Percentiles rank a stretch among this genome's conserved stretches.
phyloP scores from a whole-genome alignment of 2,113 vertebrate species.

The Xenopus borealis region DNA sequence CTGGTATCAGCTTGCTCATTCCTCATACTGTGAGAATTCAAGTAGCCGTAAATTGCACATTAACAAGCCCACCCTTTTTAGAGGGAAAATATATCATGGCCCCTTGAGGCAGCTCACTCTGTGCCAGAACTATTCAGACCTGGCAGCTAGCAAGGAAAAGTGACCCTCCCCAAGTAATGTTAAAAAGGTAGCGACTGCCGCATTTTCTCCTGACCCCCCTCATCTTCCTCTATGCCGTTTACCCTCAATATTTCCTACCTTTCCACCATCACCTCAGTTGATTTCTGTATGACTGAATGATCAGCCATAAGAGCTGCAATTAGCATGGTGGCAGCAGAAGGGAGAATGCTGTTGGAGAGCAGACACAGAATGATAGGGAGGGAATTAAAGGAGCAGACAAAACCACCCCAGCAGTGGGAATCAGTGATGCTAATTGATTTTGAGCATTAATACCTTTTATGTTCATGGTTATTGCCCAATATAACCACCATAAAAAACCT shows the following conservation, averaged over 20 bases:
- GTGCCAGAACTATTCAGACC: background rate
- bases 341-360: background rate
- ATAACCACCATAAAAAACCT: too few species aligned
- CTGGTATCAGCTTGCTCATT: slow-evolving; percentile 56
- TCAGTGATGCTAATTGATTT: background rate
- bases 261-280: slow-evolving; percentile 41
- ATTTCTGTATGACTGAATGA: slow-evolving; percentile 53
- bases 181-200: background rate
- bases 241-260: accelerated
- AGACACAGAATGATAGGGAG: background rate
- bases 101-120: slow-evolving; percentile 60
- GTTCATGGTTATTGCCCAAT: too few species aligned
- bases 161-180: background rate
- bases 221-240: background rate
- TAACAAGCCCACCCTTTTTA: slow-evolving; percentile 65
- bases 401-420: background rate
- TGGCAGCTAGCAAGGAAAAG: background rate
- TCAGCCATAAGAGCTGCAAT: background rate
- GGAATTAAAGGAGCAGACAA: background rate
- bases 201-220: background rate
- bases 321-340: background rate
- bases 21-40: slow-evolving; percentile 66
- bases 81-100: slow-evolving; percentile 63
- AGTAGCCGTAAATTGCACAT: slow-evolving; percentile 71
- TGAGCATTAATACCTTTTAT: too few species aligned